Evolutionary conservation across 53 echinoderm and acorn worm genomes (phyloP).

Genomic region (Henricia sp.): DNA sequence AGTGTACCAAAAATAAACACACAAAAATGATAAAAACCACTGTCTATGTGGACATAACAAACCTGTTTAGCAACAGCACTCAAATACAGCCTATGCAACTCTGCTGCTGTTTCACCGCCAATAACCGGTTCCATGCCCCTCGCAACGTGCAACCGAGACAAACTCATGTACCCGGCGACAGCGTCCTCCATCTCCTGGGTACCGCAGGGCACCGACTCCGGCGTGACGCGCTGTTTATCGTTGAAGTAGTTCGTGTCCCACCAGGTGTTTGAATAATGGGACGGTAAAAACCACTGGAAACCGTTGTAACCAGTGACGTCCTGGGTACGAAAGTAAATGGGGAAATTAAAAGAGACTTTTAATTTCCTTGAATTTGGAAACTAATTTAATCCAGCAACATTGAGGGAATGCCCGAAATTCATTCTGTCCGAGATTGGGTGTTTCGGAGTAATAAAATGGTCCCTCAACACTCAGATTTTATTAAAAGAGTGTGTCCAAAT

Average conservation of each 20-base stretch:
- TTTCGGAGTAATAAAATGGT: too few species aligned
- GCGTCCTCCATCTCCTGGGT: conserved; percentile 80
- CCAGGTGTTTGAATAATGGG: conserved; percentile 76
- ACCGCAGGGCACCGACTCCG: conserved; percentile 71
- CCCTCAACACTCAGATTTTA: too few species aligned
- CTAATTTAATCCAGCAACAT: too few species aligned
- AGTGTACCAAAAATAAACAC: too few species aligned
- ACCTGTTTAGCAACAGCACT: conserved; percentile 52
- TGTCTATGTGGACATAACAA: too few species aligned
- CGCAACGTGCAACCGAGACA: conserved; percentile 72
- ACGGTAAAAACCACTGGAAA: conserved; percentile 90
- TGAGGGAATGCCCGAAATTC: too few species aligned
- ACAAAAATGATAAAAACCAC: too few species aligned
- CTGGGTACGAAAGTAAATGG: conserved; percentile 64
- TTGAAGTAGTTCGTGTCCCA: conserved; percentile 93
- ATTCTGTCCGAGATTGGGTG: too few species aligned
- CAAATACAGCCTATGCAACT: conserved; percentile 69
- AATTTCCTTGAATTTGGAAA: too few species aligned
- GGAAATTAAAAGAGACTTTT: too few species aligned
- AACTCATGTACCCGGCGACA: conserved; percentile 75
- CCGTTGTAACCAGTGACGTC: conserved; percentile 70
- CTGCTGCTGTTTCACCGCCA: conserved; percentile 64
- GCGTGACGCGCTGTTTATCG: conserved; percentile 34
- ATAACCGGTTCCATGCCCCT: conserved; percentile 62
- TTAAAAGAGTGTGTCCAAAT: too few species aligned